Percentiles rank a stretch among this genome's conserved stretches.
Evolutionary conservation across 2,797 vertebrate species (phyloP).

Genomic region (Numenius phaeopus): DNA sequence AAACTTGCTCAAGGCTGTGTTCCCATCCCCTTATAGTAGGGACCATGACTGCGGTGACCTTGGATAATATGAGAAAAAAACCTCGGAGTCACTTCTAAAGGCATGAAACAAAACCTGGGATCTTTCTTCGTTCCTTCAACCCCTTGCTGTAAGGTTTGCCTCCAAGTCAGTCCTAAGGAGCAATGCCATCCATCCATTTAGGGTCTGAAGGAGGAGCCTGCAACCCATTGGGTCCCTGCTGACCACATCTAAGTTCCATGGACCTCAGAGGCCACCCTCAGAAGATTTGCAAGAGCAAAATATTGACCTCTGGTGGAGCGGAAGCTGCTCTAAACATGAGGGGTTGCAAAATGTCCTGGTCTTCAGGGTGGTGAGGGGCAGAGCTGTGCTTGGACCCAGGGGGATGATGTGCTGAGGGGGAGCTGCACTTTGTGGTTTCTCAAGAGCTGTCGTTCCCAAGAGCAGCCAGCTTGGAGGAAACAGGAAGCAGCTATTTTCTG

Average conservation of each 20-base stretch:
- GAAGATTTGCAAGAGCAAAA: background rate
- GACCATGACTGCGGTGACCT: accelerated
- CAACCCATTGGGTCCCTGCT: background rate
- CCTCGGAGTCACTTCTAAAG: background rate
- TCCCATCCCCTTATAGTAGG: background rate
- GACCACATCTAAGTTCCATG: background rate
- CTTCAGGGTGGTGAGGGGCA: background rate
- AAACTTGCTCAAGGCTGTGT: background rate
- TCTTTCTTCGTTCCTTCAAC: background rate
- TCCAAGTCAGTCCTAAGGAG: background rate
- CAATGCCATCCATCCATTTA: background rate
- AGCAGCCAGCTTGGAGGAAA: background rate
- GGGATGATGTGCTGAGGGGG: background rate
- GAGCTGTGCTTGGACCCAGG: background rate
- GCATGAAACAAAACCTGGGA: background rate
- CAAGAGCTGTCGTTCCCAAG: accelerated
- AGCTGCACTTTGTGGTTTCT: background rate
- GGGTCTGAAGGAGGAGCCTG: background rate
- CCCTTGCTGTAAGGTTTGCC: background rate
- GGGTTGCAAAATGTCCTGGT: background rate
- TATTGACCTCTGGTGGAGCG: background rate
- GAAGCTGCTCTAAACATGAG: background rate
- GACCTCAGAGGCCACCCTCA: background rate
- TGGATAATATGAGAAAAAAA: accelerated
- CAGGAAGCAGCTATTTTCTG: background rate